Percentiles rank a stretch among this genome's conserved stretches.
These are phyloP conservation scores for Unio pictorum DNA, from an alignment of 2,888 invertebrate genomes.

Conservation along the genomic window DNA sequence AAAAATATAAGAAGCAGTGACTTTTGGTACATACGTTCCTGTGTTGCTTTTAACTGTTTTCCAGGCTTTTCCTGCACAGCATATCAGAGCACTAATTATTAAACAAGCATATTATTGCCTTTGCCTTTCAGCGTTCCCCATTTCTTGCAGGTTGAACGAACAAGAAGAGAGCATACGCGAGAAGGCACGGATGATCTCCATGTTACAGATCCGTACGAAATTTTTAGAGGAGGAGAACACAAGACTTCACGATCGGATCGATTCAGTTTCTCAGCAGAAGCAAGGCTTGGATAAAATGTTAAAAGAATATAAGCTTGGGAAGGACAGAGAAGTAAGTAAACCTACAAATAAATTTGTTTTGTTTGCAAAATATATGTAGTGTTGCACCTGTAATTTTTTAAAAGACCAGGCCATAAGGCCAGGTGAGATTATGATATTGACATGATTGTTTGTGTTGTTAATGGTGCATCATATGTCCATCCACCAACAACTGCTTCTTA, in stretches of 20 bases:
- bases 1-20: too few species aligned
- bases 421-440: too few species aligned
- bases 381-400: neutral
- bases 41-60: too few species aligned
- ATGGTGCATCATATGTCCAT: too few species aligned
- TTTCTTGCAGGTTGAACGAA: conserved; percentile 64
- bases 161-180: conserved; percentile 62
- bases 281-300: conserved; percentile 59
- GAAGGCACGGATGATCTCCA: conserved; percentile 56
- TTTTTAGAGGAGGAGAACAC: conserved; percentile 67
- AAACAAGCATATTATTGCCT: neutral
- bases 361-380: neutral
- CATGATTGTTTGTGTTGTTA: too few species aligned
- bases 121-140: conserved; percentile 42
- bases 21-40: too few species aligned
- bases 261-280: conserved; percentile 61
- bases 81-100: too few species aligned
- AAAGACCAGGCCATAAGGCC: neutral
- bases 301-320: conserved; percentile 58
- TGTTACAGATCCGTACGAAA: conserved; percentile 59
- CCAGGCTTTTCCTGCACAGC: too few species aligned
- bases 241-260: conserved; percentile 60
- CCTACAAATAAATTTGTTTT: too few species aligned
- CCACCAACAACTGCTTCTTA: too few species aligned
- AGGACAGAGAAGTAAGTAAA: conserved; percentile 53